These are phyloP conservation scores for Epizoanthus ramosus DNA, from an alignment of 92 coral and sea anemone species.

Conservation along the genomic window DNA sequence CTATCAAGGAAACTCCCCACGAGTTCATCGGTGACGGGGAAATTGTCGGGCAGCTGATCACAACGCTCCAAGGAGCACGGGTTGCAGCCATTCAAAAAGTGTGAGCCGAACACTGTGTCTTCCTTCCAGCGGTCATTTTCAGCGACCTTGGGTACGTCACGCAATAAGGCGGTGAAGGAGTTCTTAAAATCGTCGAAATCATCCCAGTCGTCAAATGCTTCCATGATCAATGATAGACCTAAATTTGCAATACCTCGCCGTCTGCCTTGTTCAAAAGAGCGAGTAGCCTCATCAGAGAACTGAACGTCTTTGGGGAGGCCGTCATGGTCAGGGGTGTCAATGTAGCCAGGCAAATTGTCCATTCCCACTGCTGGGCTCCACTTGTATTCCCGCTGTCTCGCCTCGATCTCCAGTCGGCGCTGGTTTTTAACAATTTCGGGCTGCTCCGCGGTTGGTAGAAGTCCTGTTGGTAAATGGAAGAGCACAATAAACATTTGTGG, in stretches of 20 bases:
- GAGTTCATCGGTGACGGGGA: constrained; percentile 69
- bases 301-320: constrained; percentile 69
- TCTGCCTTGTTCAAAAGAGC: constrained; percentile 59
- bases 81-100: constrained; percentile 76
- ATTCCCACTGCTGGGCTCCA: constrained; percentile 65
- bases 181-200: constrained; percentile 44
- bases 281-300: constrained; percentile 64
- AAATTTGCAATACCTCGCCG: constrained; percentile 57
- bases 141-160: constrained; percentile 43
- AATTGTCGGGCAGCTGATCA: constrained; percentile 59
- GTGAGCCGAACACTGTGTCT: constrained; percentile 73
- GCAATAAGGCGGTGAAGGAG: constrained; percentile 44
- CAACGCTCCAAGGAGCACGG: constrained; percentile 72
- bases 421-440: constrained; percentile 67
- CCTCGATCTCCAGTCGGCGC: constrained; percentile 66
- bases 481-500: too few relatives aligned
- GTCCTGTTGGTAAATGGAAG: background rate
- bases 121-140: constrained; percentile 67
- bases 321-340: constrained; percentile 48
- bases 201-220: constrained; percentile 71
- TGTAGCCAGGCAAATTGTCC: constrained; percentile 69
- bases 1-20: constrained; percentile 62
- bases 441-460: constrained; percentile 58
- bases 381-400: constrained; percentile 56
- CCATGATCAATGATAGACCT: constrained; percentile 53